Conservation (phyloP, 2,888 invertebrate genomes). For the Linnaemya tessellans region DNA sequence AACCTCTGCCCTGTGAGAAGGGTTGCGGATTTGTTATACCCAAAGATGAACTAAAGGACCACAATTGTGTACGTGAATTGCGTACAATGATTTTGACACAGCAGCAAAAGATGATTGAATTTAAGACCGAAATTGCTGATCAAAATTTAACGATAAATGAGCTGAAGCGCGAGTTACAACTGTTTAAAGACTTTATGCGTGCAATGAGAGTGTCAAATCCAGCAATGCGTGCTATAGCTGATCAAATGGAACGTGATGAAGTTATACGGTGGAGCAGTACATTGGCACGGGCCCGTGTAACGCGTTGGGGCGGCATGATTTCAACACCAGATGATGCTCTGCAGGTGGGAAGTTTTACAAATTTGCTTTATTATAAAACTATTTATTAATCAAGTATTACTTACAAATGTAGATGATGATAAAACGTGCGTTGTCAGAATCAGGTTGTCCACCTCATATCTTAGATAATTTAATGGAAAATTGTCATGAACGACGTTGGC, state of each 20-base stretch:
- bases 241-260: conserved; percentile 97
- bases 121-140: conserved; percentile 93
- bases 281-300: conserved; percentile 92
- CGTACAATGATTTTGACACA: conserved; percentile 92
- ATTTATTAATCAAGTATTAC: neutral
- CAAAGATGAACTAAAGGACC: conserved; percentile 96
- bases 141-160: conserved; percentile 94
- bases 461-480: conserved; percentile 98
- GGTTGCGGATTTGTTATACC: conserved; percentile 97
- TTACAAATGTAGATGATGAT: conserved; percentile 90
- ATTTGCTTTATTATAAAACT: conserved; percentile 7
- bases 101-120: conserved; percentile 92
- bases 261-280: conserved; percentile 94
- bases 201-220: conserved; percentile 96
- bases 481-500: conserved; percentile 98
- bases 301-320: conserved; percentile 99
- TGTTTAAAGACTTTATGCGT: conserved; percentile 96
- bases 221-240: conserved; percentile 94
- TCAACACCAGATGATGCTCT: conserved; percentile 97
- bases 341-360: conserved; percentile 85
- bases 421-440: conserved; percentile 95
- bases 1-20: conserved; percentile 95
- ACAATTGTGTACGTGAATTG: conserved; percentile 96
- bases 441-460: conserved; percentile 96
- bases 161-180: conserved; percentile 93